Evolutionary conservation across 2,888 invertebrate genomes (phyloP).

Genomic region (Aethes cnicana): DNA sequence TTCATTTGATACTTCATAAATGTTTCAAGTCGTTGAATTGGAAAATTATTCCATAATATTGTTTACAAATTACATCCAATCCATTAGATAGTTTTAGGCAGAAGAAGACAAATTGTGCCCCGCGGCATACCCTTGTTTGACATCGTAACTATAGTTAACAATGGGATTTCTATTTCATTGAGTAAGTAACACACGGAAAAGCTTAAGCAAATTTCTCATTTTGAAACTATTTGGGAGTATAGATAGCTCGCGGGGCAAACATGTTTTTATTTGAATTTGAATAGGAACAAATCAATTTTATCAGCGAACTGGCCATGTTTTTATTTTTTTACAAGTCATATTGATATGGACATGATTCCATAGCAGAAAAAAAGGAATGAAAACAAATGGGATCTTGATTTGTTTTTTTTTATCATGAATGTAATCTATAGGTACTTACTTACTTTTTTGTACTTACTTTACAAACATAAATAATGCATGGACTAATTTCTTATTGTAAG

Average conservation of each 20-base stretch:
- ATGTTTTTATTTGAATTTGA: too few species aligned
- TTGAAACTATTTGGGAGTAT: not conserved
- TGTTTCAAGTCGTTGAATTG: slow-evolving; percentile 30
- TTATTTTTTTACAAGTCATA: too few species aligned
- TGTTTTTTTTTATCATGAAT: too few species aligned
- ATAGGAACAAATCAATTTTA: too few species aligned
- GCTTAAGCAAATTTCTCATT: not conserved
- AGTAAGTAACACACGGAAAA: slow-evolving; percentile 2
- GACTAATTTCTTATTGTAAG: too few species aligned
- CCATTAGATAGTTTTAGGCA: slow-evolving; percentile 26
- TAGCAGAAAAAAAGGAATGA: too few species aligned
- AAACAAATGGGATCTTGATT: too few species aligned
- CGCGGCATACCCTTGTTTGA: slow-evolving; percentile 9
- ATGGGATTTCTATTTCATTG: slow-evolving; percentile 6
- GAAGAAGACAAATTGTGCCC: slow-evolving; percentile 28
- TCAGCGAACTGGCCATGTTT: too few species aligned
- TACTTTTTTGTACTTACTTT: too few species aligned
- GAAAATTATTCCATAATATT: slow-evolving; percentile 18
- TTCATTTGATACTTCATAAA: slow-evolving; percentile 9
- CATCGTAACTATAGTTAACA: slow-evolving; percentile 6
- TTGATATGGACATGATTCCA: too few species aligned
- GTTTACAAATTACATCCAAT: slow-evolving; percentile 28
- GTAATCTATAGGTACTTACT: too few species aligned
- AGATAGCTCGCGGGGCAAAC: not conserved
- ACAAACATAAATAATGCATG: too few species aligned